phyloP scores from a whole-genome alignment of 2,888 invertebrate genomes.

The Tetragnatha montana region DNA sequence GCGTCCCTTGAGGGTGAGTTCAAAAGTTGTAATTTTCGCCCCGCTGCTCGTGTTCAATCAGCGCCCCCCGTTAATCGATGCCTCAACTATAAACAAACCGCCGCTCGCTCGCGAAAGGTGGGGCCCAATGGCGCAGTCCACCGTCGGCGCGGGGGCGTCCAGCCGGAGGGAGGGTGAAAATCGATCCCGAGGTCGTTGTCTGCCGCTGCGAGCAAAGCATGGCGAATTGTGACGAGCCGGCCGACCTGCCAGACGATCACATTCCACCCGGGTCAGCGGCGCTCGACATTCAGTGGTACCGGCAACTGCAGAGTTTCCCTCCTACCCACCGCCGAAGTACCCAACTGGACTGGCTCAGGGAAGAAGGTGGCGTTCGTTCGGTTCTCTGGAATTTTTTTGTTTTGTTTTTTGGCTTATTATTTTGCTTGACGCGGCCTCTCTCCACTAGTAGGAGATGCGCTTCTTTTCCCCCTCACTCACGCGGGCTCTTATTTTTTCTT shows the following conservation, averaged over 20 bases:
- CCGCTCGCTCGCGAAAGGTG: slow-evolving; percentile 34
- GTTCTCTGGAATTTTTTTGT: background rate
- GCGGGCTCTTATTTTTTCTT: background rate
- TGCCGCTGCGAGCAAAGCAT: slow-evolving; percentile 48
- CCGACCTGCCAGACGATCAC: slow-evolving; percentile 44
- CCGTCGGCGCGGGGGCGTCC: slow-evolving; percentile 46
- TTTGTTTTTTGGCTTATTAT: background rate
- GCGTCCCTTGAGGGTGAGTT: too few species aligned
- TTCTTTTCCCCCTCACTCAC: background rate
- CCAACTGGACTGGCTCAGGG: slow-evolving; percentile 69
- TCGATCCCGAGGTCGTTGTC: slow-evolving; percentile 62
- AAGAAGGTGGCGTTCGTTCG: slow-evolving; percentile 31
- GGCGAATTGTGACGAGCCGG: slow-evolving; percentile 49
- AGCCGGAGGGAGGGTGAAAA: slow-evolving; percentile 47
- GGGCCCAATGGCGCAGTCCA: slow-evolving; percentile 61
- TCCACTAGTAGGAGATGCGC: slow-evolving; percentile 1
- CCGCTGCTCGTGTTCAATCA: too few species aligned
- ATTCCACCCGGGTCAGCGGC: slow-evolving; percentile 43
- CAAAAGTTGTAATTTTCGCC: too few species aligned
- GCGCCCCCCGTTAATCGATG: background rate
- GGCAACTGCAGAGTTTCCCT: slow-evolving; percentile 70
- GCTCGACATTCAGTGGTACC: slow-evolving; percentile 71
- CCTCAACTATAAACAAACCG: background rate
- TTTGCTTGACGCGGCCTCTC: background rate
- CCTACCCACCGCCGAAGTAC: slow-evolving; percentile 60